Percentiles rank a stretch among this genome's conserved stretches.
Evolutionary conservation across 2,888 invertebrate genomes (phyloP).

Genomic region (Scaptomyza caliginosa): DNA sequence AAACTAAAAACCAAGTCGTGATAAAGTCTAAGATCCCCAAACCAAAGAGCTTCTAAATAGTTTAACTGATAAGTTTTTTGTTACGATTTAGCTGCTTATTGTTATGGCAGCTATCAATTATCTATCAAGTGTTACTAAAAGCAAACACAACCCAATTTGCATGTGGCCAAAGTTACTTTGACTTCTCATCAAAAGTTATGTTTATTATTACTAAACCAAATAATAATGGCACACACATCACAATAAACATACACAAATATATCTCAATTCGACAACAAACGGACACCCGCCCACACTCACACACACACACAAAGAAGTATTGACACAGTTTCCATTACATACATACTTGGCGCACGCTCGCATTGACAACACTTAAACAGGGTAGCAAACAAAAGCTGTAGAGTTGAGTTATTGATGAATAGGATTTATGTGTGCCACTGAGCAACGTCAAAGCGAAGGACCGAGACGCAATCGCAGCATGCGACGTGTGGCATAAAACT

Average conservation of each 20-base stretch:
- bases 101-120: constrained; percentile 37
- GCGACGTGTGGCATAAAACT: constrained; percentile 29
- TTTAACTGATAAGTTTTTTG: constrained; percentile 51
- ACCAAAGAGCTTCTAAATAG: constrained; percentile 66
- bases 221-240: constrained; percentile 29
- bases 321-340: constrained; percentile 21
- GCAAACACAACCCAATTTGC: constrained; percentile 17
- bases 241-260: background rate
- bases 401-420: constrained; percentile 68
- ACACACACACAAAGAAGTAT: constrained; percentile 11
- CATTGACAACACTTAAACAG: constrained; percentile 6
- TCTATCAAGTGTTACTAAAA: constrained; percentile 4
- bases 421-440: constrained; percentile 62
- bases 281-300: constrained; percentile 1
- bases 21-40: constrained; percentile 76
- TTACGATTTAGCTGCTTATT: constrained; percentile 35
- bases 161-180: constrained; percentile 22
- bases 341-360: constrained; percentile 23
- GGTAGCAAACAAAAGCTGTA: constrained; percentile 34
- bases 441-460: constrained; percentile 28
- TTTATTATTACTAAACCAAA: constrained; percentile 45
- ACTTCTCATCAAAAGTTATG: constrained; percentile 34
- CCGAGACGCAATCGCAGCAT: background rate
- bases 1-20: constrained; percentile 55
- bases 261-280: constrained; percentile 34